Evolutionary conservation across 2,113 vertebrate genomes (phyloP).

Genomic region (Xenus cinereus): DNA sequence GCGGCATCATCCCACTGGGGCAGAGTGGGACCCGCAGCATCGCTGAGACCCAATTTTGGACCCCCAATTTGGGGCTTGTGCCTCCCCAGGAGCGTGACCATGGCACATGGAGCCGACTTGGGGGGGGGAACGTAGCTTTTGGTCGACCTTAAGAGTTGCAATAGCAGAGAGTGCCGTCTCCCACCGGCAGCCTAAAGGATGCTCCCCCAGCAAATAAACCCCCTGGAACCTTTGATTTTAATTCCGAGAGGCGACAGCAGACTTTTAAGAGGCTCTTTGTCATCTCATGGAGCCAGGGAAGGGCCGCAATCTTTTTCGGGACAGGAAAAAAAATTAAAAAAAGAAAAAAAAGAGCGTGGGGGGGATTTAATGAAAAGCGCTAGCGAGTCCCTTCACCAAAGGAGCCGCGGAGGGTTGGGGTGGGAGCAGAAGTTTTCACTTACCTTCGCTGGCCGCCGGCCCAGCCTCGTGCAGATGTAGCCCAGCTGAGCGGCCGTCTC

Average conservation of each 20-base stretch:
- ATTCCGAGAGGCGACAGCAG: background rate
- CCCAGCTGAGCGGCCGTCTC: background rate
- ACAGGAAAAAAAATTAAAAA: background rate
- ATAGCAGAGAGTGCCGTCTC: rapidly evolving
- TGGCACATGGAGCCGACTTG: rapidly evolving
- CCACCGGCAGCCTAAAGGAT: background rate
- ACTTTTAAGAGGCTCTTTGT: background rate
- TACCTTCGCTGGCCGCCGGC: conserved; percentile 36
- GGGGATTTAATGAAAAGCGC: background rate
- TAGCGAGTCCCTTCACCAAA: background rate
- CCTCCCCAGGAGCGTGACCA: rapidly evolving
- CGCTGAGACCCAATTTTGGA: background rate
- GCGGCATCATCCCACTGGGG: rapidly evolving
- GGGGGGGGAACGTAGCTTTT: background rate
- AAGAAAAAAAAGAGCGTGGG: background rate
- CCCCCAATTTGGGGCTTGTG: background rate
- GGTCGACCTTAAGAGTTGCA: background rate
- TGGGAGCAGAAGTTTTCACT: conserved; percentile 48
- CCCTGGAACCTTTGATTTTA: background rate
- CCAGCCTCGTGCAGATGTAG: background rate
- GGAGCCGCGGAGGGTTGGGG: background rate
- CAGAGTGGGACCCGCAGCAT: rapidly evolving
- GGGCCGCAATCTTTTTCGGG: background rate
- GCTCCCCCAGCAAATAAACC: background rate
- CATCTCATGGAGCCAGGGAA: background rate